Base-by-base conservation (phyloP, 2,797 vertebrate genomes). In the Cygnus olor region DNA sequence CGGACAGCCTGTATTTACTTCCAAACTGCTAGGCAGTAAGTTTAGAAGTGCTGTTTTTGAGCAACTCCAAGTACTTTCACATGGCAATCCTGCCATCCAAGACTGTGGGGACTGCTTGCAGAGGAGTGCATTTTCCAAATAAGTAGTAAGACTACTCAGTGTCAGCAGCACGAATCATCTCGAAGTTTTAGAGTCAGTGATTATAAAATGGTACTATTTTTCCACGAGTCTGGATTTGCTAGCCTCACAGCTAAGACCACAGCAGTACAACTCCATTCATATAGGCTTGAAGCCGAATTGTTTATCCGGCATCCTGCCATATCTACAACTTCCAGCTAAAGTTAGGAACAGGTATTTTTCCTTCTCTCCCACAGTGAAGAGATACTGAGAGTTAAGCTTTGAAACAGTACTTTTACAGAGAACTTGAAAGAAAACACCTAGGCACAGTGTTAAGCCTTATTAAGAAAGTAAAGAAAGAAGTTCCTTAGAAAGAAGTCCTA, bases 401-500 rank as follows among this genome's bases (percentile, higher is more conserved):
- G 11, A 77, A 10, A 8, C 6, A 8, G 2, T 49, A 19, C 8
- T 83, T 88, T 66, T 14, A 49, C 18, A 14, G 86, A 88, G 18
- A 10, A 66, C 7, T 9, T 27, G 21, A 22, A 71, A 81, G 15
- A 44, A 69, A 85, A 36, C 9, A 49, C 10, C 21, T 25, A 77
- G 19, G 20, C 16, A 36, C 2, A 63, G 27, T 47, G 63, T 10
- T 1, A 6, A 57, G 8, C 27, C n/a, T 71, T 77, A 70, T 18
- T 42, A 57, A 68, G 1, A 42, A 0, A 3, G 21, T 15, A 13
- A 27, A 60, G 49, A 42, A 60, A 2, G 10, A 11, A 13, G 14
- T 19, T 22, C 66, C 36, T 71, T 64, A 74, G 45, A 79, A 90
- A 24, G 24, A 64, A 58, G 22, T 63, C 4, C 11, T 11, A 51